Conservation (phyloP, 2,113 vertebrate species). For the Phyllostomus hastatus region DNA sequence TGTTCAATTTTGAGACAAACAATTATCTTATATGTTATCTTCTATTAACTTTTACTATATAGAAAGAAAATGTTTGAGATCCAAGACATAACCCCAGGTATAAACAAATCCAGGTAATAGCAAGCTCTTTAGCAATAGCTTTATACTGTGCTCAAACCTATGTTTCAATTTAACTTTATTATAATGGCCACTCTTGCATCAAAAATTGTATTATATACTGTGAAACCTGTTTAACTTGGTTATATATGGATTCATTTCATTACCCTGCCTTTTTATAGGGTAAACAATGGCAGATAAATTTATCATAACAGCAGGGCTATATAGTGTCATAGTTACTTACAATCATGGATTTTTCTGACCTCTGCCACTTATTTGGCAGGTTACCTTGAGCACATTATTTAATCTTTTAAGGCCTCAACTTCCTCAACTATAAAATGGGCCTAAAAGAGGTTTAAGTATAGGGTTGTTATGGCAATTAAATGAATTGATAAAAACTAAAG, state of each 20-base stretch:
- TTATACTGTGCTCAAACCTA: neutral
- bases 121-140: neutral
- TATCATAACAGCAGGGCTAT: neutral
- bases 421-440: neutral
- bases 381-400: neutral
- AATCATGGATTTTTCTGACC: neutral
- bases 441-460: neutral
- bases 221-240: neutral
- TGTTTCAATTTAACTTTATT: slow-evolving; percentile 40
- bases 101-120: slow-evolving; percentile 19
- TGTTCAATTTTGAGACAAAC: neutral
- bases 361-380: neutral
- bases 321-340: neutral
- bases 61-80: slow-evolving; percentile 5
- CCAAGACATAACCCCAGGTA: neutral
- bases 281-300: slow-evolving; percentile 30
- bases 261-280: neutral
- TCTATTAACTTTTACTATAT: slow-evolving; percentile 11
- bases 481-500: neutral
- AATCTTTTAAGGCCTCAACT: neutral
- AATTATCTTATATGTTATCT: neutral
- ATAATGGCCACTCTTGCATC: neutral
- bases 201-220: slow-evolving; percentile 27
- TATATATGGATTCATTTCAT: slow-evolving; percentile 41
- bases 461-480: neutral